Conservation (phyloP, 2,797 vertebrate species). For the Crocodylus rhombifer region DNA sequence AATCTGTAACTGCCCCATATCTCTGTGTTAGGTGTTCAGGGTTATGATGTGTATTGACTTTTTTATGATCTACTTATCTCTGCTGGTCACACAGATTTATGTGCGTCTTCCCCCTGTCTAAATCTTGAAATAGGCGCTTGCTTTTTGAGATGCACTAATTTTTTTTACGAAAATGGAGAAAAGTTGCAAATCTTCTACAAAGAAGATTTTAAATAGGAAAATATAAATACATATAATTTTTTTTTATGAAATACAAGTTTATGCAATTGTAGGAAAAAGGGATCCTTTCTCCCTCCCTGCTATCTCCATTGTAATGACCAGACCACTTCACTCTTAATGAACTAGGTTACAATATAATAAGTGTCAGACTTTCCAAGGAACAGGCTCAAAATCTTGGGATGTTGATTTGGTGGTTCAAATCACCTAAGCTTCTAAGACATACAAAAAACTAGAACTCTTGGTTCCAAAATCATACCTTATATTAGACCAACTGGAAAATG, state of each 20-base stretch:
- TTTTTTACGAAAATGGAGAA: neutral
- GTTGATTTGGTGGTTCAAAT: neutral
- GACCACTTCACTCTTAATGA: conserved; percentile 18
- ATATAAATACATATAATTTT: conserved; percentile 53
- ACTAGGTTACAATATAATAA: conserved; percentile 35
- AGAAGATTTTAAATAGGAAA: conserved; percentile 11
- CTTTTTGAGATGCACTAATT: conserved; percentile 39
- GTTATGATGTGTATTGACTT: conserved; percentile 73
- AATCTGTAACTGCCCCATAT: conserved; percentile 65
- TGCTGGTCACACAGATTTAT: conserved; percentile 71
- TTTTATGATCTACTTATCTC: conserved; percentile 76
- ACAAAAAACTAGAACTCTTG: too few species aligned
- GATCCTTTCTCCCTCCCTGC: neutral
- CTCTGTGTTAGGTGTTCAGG: conserved; percentile 48
- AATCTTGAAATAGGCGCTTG: conserved; percentile 63
- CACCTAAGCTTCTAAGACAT: too few species aligned
- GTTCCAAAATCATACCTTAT: too few species aligned
- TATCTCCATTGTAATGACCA: conserved; percentile 6
- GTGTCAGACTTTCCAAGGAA: neutral
- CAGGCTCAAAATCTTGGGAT: neutral
- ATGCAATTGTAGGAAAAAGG: conserved; percentile 16
- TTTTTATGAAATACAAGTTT: conserved; percentile 39
- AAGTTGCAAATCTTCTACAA: neutral
- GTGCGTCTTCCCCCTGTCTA: conserved; percentile 51
- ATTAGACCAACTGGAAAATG: too few species aligned